Base-by-base conservation (phyloP, 2,113 vertebrate species). In the Cinclus mexicanus region DNA sequence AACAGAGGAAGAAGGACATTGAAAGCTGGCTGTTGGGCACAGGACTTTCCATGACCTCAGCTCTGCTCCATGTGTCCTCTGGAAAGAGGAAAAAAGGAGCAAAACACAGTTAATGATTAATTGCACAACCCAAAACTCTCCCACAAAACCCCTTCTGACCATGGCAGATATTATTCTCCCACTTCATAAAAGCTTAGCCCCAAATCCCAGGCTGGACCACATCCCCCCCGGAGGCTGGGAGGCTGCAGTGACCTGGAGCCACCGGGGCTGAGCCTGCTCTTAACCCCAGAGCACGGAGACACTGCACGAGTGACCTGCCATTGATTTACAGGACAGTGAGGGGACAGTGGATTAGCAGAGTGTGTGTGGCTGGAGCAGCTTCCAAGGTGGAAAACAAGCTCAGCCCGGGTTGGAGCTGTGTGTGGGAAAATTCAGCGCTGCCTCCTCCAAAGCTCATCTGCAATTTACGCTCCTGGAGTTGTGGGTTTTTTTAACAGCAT, bases 271-370 rank as follows among this genome's bases (percentile, higher is more conserved):
- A 39, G 74, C 76, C 49, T 1, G 55, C 67, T 95, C 95, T 95
- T 97, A 95, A 97, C 95, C 71, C 84, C 50, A 0, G 87, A 10
- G 87, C 23, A 22, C 9, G 4, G 44, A 33, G 77, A 29, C 74
- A 1, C 63, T 65, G 5, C 1, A 20, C 26, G 2, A 44, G 56
- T 85, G 94, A 96, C 95, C 95, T 88, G 57, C 53, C 23, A 95
- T 96, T 87, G 97, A 97, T 96, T 96, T 92, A 94, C 88, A 88
- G 94, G 35, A 39, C 79, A 26, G 74, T 3, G 65, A 93, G 87
- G 89, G 96, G 91, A 88, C 97, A 91, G 91, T 88, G 94, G 95
- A 96, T 97, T 96, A 97, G 76, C 94, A 63, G 60, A 4, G 89
- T 67, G 83, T 70, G 80, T 81, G n/a, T n/a, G 83, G 77, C 95